phyloP scores from a whole-genome alignment of 2,888 invertebrate species.

The Tridacna gigas region DNA sequence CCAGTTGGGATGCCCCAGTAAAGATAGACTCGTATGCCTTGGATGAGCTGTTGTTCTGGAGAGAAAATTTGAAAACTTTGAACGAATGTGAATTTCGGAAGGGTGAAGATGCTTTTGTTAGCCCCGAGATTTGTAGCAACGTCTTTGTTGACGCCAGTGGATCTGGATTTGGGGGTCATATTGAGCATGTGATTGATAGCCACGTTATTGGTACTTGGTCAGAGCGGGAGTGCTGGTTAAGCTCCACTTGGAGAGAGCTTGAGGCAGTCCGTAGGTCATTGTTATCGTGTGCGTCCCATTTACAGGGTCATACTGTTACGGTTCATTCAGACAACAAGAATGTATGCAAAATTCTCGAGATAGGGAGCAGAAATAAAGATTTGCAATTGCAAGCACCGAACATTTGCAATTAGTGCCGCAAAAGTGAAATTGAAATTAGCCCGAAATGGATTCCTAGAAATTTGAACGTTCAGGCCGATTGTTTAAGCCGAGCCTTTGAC shows the following conservation, averaged over 20 bases:
- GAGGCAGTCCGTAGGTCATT: too few species aligned
- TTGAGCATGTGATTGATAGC: too few species aligned
- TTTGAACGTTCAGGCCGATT: conserved; percentile 17
- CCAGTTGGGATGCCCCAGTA: conserved; percentile 19
- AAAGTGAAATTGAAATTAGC: conserved; percentile 28
- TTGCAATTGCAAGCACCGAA: not conserved
- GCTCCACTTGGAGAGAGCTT: too few species aligned
- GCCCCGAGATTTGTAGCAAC: conserved; percentile 5
- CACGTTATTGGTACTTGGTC: too few species aligned
- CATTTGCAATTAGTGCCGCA: conserved; percentile 29
- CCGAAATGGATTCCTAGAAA: conserved; percentile 27
- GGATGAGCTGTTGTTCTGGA: conserved; percentile 20
- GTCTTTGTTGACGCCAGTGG: too few species aligned
- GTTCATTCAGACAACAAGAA: conserved; percentile 31
- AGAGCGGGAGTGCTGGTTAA: too few species aligned
- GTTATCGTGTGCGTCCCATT: conserved; percentile 6
- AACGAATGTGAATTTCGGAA: not conserved
- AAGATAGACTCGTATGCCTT: conserved; percentile 1
- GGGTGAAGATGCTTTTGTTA: not conserved
- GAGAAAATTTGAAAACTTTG: conserved; percentile 10
- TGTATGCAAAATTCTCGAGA: conserved; percentile 8
- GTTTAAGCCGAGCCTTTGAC: too few species aligned
- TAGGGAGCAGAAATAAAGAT: conserved; percentile 22
- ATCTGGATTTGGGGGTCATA: too few species aligned
- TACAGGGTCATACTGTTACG: not conserved